Conservation (phyloP, 2,888 invertebrate genomes). For the Nematopogon swammerdamellus region DNA sequence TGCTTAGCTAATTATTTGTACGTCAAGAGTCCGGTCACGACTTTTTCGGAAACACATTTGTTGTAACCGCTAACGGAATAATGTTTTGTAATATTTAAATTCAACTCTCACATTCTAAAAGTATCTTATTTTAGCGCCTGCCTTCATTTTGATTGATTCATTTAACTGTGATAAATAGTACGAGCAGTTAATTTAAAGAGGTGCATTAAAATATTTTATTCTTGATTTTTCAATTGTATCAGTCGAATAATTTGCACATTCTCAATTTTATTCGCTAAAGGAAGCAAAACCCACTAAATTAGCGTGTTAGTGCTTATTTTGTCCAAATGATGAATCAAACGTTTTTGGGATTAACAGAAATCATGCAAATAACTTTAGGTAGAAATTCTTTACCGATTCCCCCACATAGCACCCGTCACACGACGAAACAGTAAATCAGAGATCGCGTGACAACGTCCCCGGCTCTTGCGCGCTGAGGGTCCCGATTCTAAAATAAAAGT, state of each 20-base stretch:
- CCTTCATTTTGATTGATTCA: too few relatives aligned
- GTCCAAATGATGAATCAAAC: background rate
- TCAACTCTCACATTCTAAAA: too few relatives aligned
- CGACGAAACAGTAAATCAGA: constrained; percentile 6
- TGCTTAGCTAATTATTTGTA: background rate
- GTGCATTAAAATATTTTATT: too few relatives aligned
- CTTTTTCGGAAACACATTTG: background rate
- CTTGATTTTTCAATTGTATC: too few relatives aligned
- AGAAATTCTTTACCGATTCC: background rate
- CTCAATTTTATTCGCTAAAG: too few relatives aligned
- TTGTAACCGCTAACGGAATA: background rate
- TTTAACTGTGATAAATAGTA: too few relatives aligned
- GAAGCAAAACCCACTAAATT: too few relatives aligned
- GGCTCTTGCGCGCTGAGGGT: constrained; percentile 14
- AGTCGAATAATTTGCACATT: too few relatives aligned
- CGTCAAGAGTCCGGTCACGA: background rate
- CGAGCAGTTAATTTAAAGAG: too few relatives aligned
- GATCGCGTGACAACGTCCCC: constrained; percentile 21
- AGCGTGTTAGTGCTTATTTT: constrained; percentile 1
- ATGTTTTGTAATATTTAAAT: background rate
- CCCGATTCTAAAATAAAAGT: constrained; percentile 13
- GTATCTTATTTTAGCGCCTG: too few relatives aligned
- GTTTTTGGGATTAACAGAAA: too few relatives aligned
- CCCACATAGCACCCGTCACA: background rate
- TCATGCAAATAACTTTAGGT: background rate